Conservation (phyloP, 2,797 vertebrate genomes). For the Oryzias dopingdopingensis region DNA sequence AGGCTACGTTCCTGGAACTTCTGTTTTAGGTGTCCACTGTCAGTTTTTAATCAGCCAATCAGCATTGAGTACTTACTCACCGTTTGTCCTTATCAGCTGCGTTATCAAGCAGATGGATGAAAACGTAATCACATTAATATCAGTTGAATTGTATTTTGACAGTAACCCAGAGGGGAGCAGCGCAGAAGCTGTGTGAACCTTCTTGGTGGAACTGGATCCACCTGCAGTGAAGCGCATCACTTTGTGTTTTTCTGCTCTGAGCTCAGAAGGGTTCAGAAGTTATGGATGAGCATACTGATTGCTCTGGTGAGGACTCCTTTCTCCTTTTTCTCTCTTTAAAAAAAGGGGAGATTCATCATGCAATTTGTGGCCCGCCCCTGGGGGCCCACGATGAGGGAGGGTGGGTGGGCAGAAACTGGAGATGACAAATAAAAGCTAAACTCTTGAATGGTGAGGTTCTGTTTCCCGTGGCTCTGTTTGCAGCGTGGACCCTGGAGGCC, state of each 20-base stretch:
- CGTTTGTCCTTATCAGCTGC: too few relatives aligned
- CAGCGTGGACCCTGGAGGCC: conserved; percentile 70
- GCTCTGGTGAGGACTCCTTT: conserved; percentile 48
- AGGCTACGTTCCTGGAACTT: too few relatives aligned
- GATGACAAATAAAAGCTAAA: conserved; percentile 78
- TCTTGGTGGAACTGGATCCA: too few relatives aligned
- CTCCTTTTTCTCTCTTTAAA: conserved; percentile 51
- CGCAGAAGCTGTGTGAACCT: too few relatives aligned
- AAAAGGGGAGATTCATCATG: conserved; percentile 66
- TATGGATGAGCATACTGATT: conserved; percentile 72
- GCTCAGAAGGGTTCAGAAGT: conserved; percentile 53
- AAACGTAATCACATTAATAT: too few relatives aligned
- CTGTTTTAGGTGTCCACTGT: too few relatives aligned
- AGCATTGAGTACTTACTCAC: too few relatives aligned
- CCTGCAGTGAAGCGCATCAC: too few relatives aligned
- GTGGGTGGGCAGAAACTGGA: conserved; percentile 67
- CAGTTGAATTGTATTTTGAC: too few relatives aligned
- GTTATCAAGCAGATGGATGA: too few relatives aligned
- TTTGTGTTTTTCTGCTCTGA: conserved; percentile 5
- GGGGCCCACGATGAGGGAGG: conserved; percentile 66
- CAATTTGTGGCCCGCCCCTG: conserved; percentile 53
- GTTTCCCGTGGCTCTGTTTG: conserved; percentile 75
- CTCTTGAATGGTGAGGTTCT: conserved; percentile 67
- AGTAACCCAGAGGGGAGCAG: too few relatives aligned
- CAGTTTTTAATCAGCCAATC: too few relatives aligned